phyloP scores from a whole-genome alignment of 2,113 vertebrate genomes.

The Coreoperca whiteheadi region DNA sequence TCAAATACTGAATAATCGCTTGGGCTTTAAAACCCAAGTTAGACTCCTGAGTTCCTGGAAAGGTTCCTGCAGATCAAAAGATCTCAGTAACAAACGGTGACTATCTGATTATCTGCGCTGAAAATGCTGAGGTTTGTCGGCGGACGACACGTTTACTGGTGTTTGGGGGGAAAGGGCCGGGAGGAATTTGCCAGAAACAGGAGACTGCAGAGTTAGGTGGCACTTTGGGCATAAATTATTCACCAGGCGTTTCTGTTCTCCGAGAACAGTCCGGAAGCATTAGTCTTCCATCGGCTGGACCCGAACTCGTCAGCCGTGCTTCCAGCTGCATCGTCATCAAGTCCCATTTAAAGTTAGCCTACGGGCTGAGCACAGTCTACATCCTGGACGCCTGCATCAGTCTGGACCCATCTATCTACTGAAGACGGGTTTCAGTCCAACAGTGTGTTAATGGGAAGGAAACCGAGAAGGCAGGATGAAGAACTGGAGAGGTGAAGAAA shows the following conservation, averaged over 20 bases:
- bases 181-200: background rate
- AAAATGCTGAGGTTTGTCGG: background rate
- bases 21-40: too few relatives aligned
- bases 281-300: constrained; percentile 25
- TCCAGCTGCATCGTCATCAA: background rate
- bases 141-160: background rate
- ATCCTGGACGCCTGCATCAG: background rate
- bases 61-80: too few relatives aligned
- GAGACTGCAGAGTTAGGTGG: background rate
- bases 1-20: too few relatives aligned
- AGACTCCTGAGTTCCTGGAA: too few relatives aligned
- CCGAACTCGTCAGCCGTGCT: background rate
- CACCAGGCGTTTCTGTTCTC: background rate
- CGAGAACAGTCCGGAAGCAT: constrained; percentile 20
- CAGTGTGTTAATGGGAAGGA: too few relatives aligned
- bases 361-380: background rate
- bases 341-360: too few relatives aligned
- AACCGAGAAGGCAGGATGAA: too few relatives aligned
- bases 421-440: background rate
- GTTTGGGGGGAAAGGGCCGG: too few relatives aligned
- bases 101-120: too few relatives aligned
- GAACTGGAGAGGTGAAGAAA: too few relatives aligned
- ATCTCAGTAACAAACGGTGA: too few relatives aligned
- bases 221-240: constrained; percentile 15
- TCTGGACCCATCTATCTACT: background rate